Base-by-base conservation (phyloP, 1,140 invertebrate genomes). In the Proctacanthus coquilletti region DNA sequence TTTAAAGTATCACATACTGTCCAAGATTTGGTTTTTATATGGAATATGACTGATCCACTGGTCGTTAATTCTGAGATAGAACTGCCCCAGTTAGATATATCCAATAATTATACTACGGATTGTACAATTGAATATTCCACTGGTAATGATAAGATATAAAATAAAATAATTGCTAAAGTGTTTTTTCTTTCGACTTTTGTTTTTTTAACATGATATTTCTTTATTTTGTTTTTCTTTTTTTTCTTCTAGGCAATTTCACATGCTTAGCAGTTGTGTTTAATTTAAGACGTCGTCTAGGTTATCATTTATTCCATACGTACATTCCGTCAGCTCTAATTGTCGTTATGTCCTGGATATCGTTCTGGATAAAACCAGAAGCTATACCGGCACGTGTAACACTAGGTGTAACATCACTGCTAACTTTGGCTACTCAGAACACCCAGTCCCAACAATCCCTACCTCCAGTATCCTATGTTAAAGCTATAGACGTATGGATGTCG, bases 401-500 rank as follows among this genome's bases (percentile, higher is more conserved):
- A 1, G 84, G 83, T 21, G 83, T 88, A 11, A 86, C 83, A 14
- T 86, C 83, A 1, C 65, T 88, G 34, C 65, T 88, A 6, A 87
- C 83, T 39, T 64, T 87, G 46, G 84, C 84, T 18, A 88, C 84
- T 14, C 84, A 89, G 62, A 87, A 87, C 54, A 86, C 84, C 0
- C 84, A 88, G 51, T 88, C 84, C 1, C 84, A 89, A 56, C 80
- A 86, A 51, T 85, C 80, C n/a, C 60, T 89, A 43, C 85, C 85
- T 0, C 85, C 85, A 0, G 85, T 89, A 0, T 88, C 83, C 0
- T 88, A 88, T 57, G 84, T 89, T 0, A 89, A 91, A 61, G 86
- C 86, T 0, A 88, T 92, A 39, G 86, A 92, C 59, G 77, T 91
- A 0, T 92, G 85, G 83, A 89, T 91, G 84, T 87, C 84, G 0